A percentile compares a stretch with the other conserved stretches of the same genome.
Conservation (phyloP, 2,888 invertebrate genomes). For the Rhagophthalmus giganteus region DNA sequence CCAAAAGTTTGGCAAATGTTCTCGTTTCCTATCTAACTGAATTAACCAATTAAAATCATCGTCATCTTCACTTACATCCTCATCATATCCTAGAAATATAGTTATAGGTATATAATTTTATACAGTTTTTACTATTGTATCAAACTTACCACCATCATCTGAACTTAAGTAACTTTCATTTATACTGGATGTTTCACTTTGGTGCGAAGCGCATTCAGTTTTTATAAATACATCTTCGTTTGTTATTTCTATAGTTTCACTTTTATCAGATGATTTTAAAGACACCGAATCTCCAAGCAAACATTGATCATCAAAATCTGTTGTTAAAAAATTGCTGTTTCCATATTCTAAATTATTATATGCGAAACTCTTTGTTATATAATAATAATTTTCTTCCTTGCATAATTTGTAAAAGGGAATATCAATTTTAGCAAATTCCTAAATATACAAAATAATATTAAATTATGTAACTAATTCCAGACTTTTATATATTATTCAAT, state of each 20-base stretch:
- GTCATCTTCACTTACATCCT: slow-evolving; percentile 65
- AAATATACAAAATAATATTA: slow-evolving; percentile 31
- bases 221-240: slow-evolving; percentile 15
- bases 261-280: slow-evolving; percentile 8
- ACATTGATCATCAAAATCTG: background rate
- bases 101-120: background rate
- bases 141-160: slow-evolving; percentile 47
- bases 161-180: slow-evolving; percentile 46
- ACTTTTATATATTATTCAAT: no score
- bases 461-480: background rate
- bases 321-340: background rate
- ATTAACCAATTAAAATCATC: slow-evolving; percentile 62
- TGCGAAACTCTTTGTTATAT: slow-evolving; percentile 56
- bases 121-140: background rate
- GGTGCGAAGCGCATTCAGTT: slow-evolving; percentile 29
- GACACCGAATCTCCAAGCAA: background rate
- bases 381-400: slow-evolving; percentile 63
- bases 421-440: slow-evolving; percentile 62
- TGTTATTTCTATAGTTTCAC: slow-evolving; percentile 14
- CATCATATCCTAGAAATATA: slow-evolving; percentile 60
- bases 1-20: slow-evolving; percentile 71
- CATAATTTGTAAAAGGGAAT: slow-evolving; percentile 63
- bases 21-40: slow-evolving; percentile 58
- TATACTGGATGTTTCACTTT: slow-evolving; percentile 49
- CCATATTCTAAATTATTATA: slow-evolving; percentile 3